Evolutionary conservation across 2,888 invertebrate genomes (phyloP).

Genomic region (Dicyrtomina minuta): DNA sequence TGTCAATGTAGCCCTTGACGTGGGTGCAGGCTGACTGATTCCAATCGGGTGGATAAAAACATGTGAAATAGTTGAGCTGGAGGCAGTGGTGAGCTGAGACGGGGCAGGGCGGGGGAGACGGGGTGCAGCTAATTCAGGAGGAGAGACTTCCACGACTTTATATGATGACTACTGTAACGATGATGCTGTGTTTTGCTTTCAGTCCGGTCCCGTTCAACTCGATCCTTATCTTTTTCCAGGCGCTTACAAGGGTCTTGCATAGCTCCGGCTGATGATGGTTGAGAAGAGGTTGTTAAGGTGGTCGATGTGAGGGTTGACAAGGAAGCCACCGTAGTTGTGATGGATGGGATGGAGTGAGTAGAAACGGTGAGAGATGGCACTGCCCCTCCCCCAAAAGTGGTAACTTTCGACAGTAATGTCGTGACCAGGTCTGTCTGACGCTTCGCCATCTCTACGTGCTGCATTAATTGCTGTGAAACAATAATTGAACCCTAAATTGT

Average conservation of each 20-base stretch:
- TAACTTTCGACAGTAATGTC: constrained; percentile 35
- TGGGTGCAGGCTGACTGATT: neutral
- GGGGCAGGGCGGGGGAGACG: neutral
- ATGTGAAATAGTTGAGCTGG: neutral
- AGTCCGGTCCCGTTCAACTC: neutral
- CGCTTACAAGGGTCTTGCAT: constrained; percentile 15
- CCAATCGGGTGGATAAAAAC: neutral
- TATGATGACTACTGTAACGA: neutral
- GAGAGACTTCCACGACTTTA: constrained; percentile 4
- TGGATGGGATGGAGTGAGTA: neutral
- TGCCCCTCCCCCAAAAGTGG: neutral
- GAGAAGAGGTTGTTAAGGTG: neutral
- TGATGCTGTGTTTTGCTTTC: neutral
- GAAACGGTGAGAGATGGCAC: neutral
- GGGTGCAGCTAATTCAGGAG: neutral
- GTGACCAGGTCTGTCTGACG: constrained; percentile 43
- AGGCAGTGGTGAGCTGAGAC: neutral
- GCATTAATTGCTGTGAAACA: constrained; percentile 41
- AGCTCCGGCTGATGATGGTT: neutral
- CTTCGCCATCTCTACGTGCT: constrained; percentile 51
- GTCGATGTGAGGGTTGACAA: neutral
- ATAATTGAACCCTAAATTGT: no score
- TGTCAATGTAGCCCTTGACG: neutral
- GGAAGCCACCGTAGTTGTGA: neutral
- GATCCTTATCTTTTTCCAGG: neutral